Percentiles rank a stretch among this genome's conserved stretches.
Evolutionary conservation across 2,113 vertebrate genomes (phyloP).

Genomic region (Cavia aperea): DNA sequence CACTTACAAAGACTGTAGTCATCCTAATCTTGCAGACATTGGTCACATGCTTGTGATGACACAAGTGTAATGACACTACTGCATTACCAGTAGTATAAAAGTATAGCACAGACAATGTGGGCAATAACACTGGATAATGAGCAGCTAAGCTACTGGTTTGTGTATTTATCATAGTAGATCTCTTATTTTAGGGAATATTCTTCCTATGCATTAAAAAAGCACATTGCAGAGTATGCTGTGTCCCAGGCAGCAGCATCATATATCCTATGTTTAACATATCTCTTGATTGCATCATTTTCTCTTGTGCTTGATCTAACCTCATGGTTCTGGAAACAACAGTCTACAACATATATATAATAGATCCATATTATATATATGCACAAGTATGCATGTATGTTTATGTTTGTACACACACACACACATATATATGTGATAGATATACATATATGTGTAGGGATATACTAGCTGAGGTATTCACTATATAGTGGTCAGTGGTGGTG

Average conservation of each 20-base stretch:
- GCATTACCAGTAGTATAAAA: not conserved
- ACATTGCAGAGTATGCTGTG: not conserved
- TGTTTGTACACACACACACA: not conserved
- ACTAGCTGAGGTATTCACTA: not conserved
- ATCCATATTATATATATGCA: not conserved
- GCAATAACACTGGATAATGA: not conserved
- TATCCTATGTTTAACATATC: not conserved
- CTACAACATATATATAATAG: not conserved
- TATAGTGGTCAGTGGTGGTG: not conserved
- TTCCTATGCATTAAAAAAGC: not conserved
- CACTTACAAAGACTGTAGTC: not conserved
- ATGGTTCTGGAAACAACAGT: not conserved
- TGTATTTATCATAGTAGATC: not conserved
- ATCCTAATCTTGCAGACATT: not conserved
- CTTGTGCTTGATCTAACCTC: not conserved
- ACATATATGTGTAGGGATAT: not conserved
- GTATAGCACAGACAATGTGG: not conserved
- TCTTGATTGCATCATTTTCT: not conserved
- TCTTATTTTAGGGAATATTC: not conserved
- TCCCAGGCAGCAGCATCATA: not conserved
- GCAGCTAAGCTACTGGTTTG: not conserved
- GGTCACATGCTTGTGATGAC: not conserved
- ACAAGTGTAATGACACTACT: not conserved
- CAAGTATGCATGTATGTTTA: not conserved
- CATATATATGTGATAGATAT: not conserved